Evolutionary conservation across 2,113 vertebrate genomes (phyloP).

Genomic region (Garra rufa): DNA sequence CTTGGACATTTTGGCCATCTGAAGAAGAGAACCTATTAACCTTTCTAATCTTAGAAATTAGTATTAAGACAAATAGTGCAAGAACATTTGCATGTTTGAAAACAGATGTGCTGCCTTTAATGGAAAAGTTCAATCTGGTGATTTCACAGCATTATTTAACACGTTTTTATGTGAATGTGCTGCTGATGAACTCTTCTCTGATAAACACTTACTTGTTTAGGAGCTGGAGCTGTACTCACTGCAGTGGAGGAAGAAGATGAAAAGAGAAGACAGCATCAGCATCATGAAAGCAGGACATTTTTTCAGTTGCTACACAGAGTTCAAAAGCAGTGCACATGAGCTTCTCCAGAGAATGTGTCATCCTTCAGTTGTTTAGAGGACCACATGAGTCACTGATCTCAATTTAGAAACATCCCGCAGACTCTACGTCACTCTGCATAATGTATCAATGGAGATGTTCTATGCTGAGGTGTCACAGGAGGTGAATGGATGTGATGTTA

Average conservation of each 20-base stretch:
- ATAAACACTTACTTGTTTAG: conserved; percentile 85
- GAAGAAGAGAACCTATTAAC: neutral
- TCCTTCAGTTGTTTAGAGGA: conserved; percentile 35
- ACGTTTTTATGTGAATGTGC: neutral
- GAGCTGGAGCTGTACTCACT: conserved; percentile 96
- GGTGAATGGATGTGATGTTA: conserved; percentile 13
- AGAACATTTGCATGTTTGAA: neutral
- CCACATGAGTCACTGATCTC: conserved; percentile 39
- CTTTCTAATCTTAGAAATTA: no score
- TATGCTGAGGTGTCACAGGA: conserved; percentile 1
- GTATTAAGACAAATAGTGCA: no score
- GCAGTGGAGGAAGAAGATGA: conserved; percentile 60
- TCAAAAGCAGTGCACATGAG: conserved; percentile 31
- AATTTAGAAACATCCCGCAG: conserved; percentile 20
- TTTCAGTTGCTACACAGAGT: conserved; percentile 4
- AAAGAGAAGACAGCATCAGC: neutral
- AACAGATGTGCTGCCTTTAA: neutral
- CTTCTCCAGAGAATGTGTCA: conserved; percentile 16
- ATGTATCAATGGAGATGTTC: conserved; percentile 18
- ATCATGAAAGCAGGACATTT: conserved; percentile 2
- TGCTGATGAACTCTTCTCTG: neutral
- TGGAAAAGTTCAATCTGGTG: neutral
- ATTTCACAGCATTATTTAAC: neutral
- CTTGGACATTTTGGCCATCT: conserved; percentile 95
- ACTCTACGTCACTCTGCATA: conserved; percentile 24